Evolutionary conservation across 2,113 vertebrate species (phyloP).

Genomic region (Mesitornis unicolor): DNA sequence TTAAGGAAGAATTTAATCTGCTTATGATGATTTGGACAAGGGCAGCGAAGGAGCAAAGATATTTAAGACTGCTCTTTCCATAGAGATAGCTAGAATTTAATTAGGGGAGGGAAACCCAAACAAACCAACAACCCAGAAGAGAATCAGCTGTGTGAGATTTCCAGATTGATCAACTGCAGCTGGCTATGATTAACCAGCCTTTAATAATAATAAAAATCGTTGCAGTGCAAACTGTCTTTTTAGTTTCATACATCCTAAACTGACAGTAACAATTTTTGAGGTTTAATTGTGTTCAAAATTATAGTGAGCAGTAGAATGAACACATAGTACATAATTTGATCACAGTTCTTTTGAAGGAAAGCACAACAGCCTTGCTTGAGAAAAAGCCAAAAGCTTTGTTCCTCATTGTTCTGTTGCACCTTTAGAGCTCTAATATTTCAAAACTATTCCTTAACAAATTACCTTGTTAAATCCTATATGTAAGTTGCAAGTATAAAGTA

Average conservation of each 20-base stretch:
- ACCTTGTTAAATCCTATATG: not conserved
- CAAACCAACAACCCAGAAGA: not conserved
- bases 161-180: not conserved
- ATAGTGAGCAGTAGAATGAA: not conserved
- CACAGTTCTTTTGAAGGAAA: not conserved
- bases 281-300: slow-evolving; percentile 30
- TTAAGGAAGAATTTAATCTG: not conserved
- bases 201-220: not conserved
- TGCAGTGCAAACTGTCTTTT: not conserved
- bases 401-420: not conserved
- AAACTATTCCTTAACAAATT: not conserved
- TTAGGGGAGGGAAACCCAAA: too few species aligned
- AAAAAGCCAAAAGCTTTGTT: not conserved
- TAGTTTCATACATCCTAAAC: not conserved
- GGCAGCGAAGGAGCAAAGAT: not conserved
- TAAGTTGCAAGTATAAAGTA: not conserved
- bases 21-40: not conserved
- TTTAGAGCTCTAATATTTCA: not conserved
- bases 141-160: not conserved
- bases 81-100: not conserved
- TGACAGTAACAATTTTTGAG: slow-evolving; percentile 15
- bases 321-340: not conserved
- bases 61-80: not conserved
- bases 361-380: not conserved
- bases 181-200: not conserved